A percentile compares a stretch with the other conserved stretches of the same genome.
These are phyloP conservation scores for Clamator glandarius DNA, from an alignment of 2,797 vertebrate species.

Conservation along the genomic window DNA sequence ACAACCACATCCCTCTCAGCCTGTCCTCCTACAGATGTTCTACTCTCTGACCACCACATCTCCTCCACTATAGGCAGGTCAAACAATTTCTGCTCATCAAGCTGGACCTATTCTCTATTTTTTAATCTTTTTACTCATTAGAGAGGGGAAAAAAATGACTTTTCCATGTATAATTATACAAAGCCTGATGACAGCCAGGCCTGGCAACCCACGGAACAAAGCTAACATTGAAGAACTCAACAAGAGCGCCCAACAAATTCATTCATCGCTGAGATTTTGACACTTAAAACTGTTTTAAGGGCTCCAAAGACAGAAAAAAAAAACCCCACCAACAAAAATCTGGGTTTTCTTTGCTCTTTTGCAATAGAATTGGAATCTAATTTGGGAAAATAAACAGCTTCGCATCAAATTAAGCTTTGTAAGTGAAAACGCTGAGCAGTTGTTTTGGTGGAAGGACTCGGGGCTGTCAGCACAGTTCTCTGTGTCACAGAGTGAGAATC, in stretches of 20 bases:
- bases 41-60: no score
- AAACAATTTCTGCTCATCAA: not conserved
- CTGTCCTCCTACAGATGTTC: no score
- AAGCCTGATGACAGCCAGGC: not conserved
- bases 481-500: not conserved
- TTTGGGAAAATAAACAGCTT: not conserved
- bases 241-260: not conserved
- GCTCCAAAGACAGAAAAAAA: not conserved
- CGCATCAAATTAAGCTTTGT: no score
- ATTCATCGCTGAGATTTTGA: not conserved
- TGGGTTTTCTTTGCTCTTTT: not conserved
- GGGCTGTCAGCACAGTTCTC: not conserved
- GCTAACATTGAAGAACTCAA: not conserved
- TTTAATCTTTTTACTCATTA: not conserved
- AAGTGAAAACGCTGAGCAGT: not conserved
- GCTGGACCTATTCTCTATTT: not conserved
- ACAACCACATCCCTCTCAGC: no score
- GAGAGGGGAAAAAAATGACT: rapidly evolving
- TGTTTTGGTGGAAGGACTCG: not conserved
- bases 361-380: rapidly evolving
- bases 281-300: not conserved
- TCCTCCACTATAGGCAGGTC: not conserved
- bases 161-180: not conserved
- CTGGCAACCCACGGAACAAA: not conserved
- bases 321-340: no score